Evolutionary conservation across 92 coral and sea anemone species (phyloP).

Genomic region (Isaurus tuberculatus): DNA sequence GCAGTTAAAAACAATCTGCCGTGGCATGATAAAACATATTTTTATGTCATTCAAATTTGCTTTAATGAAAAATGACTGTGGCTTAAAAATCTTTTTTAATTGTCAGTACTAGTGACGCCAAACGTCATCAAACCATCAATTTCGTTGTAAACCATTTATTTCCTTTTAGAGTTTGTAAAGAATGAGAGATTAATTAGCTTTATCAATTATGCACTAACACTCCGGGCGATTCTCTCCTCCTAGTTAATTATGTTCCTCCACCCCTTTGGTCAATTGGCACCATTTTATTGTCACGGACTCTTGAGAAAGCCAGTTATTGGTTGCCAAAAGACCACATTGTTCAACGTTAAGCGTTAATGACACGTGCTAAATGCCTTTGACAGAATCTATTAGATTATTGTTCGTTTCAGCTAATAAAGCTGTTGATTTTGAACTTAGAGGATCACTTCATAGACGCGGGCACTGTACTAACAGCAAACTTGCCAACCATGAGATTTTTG

Average conservation of each 20-base stretch:
- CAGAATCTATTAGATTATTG: slow-evolving; percentile 32
- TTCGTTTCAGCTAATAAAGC: slow-evolving; percentile 31
- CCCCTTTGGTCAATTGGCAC: slow-evolving; percentile 71
- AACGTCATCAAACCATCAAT: slow-evolving; percentile 40
- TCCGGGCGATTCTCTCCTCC: slow-evolving; percentile 91
- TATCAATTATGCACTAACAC: slow-evolving; percentile 76
- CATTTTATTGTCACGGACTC: slow-evolving; percentile 57
- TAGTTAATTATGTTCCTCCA: slow-evolving; percentile 85
- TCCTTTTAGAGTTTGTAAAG: slow-evolving; percentile 45
- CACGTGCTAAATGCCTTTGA: slow-evolving; percentile 76
- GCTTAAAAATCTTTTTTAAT: slow-evolving; percentile 18
- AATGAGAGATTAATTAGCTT: slow-evolving; percentile 70
- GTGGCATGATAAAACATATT: not conserved
- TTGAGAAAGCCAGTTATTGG: slow-evolving; percentile 63
- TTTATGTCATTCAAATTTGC: not conserved
- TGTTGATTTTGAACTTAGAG: slow-evolving; percentile 24
- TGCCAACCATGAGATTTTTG: slow-evolving; percentile 62
- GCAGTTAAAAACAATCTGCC: not conserved
- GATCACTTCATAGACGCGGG: slow-evolving; percentile 37
- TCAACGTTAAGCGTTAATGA: slow-evolving; percentile 60
- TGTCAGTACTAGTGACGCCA: slow-evolving; percentile 43
- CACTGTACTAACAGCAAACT: not conserved
- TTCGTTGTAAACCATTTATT: slow-evolving; percentile 41
- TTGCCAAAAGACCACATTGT: slow-evolving; percentile 58
- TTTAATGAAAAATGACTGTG: not conserved